Evolutionary conservation across 2,797 vertebrate genomes (phyloP).

Genomic region (Myoxocephalus aenaeus): DNA sequence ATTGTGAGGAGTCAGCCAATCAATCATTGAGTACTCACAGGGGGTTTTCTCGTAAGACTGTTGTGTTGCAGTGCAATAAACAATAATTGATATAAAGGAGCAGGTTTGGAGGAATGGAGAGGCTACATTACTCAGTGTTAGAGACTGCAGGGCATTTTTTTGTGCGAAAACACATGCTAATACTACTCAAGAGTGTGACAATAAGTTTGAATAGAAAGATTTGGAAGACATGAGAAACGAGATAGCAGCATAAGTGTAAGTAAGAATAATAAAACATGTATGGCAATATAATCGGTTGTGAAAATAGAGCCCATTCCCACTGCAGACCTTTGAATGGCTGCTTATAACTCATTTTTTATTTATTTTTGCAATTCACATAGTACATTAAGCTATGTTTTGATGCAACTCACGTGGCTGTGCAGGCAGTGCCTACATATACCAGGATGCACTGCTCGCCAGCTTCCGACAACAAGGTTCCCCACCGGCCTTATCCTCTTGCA

Average conservation of each 20-base stretch:
- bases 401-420: not conserved
- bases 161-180: conserved; percentile 32
- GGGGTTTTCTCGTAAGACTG: conserved; percentile 47
- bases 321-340: not conserved
- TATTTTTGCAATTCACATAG: not conserved
- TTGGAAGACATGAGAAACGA: conserved; percentile 39
- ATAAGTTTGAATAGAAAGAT: conserved; percentile 1
- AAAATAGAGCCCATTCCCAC: not conserved
- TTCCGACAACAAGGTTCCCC: not conserved
- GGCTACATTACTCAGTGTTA: conserved; percentile 54
- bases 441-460: not conserved
- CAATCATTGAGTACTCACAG: conserved; percentile 39
- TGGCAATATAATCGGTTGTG: not conserved
- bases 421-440: not conserved
- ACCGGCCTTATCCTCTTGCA: too few species aligned
- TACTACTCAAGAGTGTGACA: conserved; percentile 28
- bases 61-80: conserved; percentile 62
- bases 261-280: conserved; percentile 23
- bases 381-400: not conserved
- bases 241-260: conserved; percentile 4
- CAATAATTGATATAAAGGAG: conserved; percentile 70
- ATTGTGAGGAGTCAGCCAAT: conserved; percentile 25
- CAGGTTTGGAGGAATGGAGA: conserved; percentile 34
- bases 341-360: not conserved
- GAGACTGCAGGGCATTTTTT: conserved; percentile 48